A percentile compares a stretch with the other conserved stretches of the same genome.
phyloP scores from a whole-genome alignment of 2,888 invertebrate genomes.

The Cryptops parisi region DNA sequence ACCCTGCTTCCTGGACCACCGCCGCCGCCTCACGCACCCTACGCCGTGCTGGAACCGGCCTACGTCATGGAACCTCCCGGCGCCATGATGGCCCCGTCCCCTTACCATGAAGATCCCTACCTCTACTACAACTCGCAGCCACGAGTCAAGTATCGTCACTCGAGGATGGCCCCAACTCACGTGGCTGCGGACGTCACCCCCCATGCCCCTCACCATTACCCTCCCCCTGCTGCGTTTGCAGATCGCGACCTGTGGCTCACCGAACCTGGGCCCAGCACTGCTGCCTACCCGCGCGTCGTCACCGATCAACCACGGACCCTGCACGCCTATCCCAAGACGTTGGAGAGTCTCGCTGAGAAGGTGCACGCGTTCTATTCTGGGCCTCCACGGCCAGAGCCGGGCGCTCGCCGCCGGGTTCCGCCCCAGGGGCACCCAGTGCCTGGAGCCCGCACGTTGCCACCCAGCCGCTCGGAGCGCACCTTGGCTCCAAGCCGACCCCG shows the following conservation, averaged over 20 bases:
- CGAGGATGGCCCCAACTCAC: conserved; percentile 4
- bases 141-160: conserved; percentile 12
- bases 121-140: conserved; percentile 23
- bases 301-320: conserved; percentile 75
- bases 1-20: conserved; percentile 20
- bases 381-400: conserved; percentile 28
- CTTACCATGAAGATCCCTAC: conserved; percentile 20
- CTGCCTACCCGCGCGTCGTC: conserved; percentile 47
- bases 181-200: neutral
- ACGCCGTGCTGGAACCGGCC: neutral
- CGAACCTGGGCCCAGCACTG: conserved; percentile 37
- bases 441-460: conserved; percentile 36
- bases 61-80: neutral
- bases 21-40: conserved; percentile 2
- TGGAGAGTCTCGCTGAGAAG: conserved; percentile 82
- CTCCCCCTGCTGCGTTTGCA: neutral
- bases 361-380: conserved; percentile 71
- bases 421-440: conserved; percentile 21
- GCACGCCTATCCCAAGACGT: conserved; percentile 66
- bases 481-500: conserved; percentile 16
- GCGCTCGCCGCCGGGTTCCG: conserved; percentile 19
- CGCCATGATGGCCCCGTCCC: conserved; percentile 11
- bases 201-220: neutral
- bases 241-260: conserved; percentile 11
- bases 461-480: conserved; percentile 25